phyloP scores from a whole-genome alignment of 2,888 invertebrate genomes.

The Gnatocerus cornutus region DNA sequence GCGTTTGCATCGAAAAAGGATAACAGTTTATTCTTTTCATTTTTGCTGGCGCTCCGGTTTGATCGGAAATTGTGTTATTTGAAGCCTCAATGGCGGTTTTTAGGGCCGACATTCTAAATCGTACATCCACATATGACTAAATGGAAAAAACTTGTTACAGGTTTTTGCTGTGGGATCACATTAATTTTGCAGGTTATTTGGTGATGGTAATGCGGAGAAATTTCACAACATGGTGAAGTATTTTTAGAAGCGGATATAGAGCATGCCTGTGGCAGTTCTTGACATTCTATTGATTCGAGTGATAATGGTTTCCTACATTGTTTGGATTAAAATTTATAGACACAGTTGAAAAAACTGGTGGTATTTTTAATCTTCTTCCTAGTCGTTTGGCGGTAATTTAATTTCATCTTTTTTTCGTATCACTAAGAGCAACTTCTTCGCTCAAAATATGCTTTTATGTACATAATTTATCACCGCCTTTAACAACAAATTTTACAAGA shows the following conservation, averaged over 20 bases:
- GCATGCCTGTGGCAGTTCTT: neutral
- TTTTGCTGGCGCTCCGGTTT: conserved; percentile 23
- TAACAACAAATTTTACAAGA: conserved; percentile 15
- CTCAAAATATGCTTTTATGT: conserved; percentile 21
- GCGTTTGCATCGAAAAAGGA: conserved; percentile 43
- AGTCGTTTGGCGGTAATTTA: too few species aligned
- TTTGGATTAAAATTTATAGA: too few species aligned
- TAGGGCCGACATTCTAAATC: conserved; percentile 18
- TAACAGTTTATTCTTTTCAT: conserved; percentile 43
- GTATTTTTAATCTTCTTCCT: too few species aligned
- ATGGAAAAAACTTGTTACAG: conserved; percentile 28
- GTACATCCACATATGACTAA: conserved; percentile 10
- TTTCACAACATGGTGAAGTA: too few species aligned
- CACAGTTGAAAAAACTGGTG: too few species aligned
- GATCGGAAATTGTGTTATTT: conserved; percentile 44
- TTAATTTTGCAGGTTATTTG: conserved; percentile 16
- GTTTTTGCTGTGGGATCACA: conserved; percentile 3
- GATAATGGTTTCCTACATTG: too few species aligned
- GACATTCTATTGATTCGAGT: neutral
- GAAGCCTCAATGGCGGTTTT: conserved; percentile 23
- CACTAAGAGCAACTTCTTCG: neutral
- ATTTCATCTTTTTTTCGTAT: too few species aligned
- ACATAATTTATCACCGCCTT: conserved; percentile 22
- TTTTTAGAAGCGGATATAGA: too few species aligned
- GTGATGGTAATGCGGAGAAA: too few species aligned